phyloP scores from a whole-genome alignment of 2,113 vertebrate species.

The Nycticryphes semicollaris region DNA sequence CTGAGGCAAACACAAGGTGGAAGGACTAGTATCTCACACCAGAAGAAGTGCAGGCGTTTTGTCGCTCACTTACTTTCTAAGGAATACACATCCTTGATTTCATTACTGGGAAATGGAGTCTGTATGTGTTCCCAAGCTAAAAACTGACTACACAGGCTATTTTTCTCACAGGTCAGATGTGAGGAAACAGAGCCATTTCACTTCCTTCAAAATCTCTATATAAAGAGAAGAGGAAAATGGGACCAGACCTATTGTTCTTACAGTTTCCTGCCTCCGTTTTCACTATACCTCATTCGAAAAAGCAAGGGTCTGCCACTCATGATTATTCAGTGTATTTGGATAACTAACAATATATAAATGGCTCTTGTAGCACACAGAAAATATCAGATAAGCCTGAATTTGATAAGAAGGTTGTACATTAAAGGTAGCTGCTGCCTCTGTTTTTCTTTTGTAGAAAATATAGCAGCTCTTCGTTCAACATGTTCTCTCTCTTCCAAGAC shows the following conservation, averaged over 20 bases:
- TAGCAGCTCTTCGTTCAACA: not conserved
- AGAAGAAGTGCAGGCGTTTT: not conserved
- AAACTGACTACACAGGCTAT: slow-evolving; percentile 13
- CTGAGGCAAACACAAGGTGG: not conserved
- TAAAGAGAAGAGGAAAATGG: slow-evolving; percentile 53
- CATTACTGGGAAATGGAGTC: slow-evolving; percentile 15
- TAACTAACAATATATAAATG: not conserved
- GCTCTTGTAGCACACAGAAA: not conserved
- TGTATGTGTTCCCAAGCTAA: slow-evolving; percentile 45
- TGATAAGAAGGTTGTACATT: not conserved
- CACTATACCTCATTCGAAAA: slow-evolving; percentile 2
- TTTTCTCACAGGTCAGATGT: slow-evolving; percentile 59
- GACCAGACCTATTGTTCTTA: slow-evolving; percentile 60
- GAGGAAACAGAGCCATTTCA: slow-evolving; percentile 53
- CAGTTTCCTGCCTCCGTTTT: slow-evolving; percentile 44
- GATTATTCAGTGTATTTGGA: not conserved
- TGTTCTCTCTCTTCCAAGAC: not conserved
- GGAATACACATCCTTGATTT: not conserved
- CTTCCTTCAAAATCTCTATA: slow-evolving; percentile 52
- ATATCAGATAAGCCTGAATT: not conserved
- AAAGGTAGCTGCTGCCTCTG: not conserved
- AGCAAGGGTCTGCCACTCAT: not conserved
- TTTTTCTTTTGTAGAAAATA: not conserved
- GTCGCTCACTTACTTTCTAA: not conserved
- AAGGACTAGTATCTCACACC: not conserved